Conservation (phyloP, 2,888 invertebrate genomes). For the Lacanobia wlatinum region DNA sequence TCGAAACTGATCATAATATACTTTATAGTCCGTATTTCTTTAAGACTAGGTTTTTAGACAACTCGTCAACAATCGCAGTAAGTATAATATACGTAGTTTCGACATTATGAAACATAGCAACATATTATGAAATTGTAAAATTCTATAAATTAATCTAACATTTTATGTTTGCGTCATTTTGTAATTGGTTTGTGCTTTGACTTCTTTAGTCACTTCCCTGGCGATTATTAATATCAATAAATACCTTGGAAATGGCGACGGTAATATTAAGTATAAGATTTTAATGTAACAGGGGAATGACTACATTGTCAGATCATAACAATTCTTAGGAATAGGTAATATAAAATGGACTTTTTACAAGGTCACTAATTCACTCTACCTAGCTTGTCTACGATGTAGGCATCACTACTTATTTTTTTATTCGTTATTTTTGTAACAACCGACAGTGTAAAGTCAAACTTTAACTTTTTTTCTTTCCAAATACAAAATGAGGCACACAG, state of each 20-base stretch:
- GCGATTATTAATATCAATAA: slow-evolving; percentile 11
- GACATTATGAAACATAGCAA: slow-evolving; percentile 72
- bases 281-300: slow-evolving; percentile 41
- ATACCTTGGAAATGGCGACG: slow-evolving; percentile 7
- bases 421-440: slow-evolving; percentile 22
- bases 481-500: slow-evolving; percentile 60
- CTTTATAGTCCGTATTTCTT: slow-evolving; percentile 71
- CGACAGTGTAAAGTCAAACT: slow-evolving; percentile 32
- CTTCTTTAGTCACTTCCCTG: slow-evolving; percentile 24
- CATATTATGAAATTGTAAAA: slow-evolving; percentile 71
- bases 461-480: slow-evolving; percentile 20
- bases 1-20: slow-evolving; percentile 62
- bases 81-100: slow-evolving; percentile 75
- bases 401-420: slow-evolving; percentile 22
- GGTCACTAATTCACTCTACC: slow-evolving; percentile 38
- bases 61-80: slow-evolving; percentile 78
- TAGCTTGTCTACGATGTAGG: slow-evolving; percentile 47
- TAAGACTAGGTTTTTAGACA: slow-evolving; percentile 78
- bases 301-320: slow-evolving; percentile 39
- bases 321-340: slow-evolving; percentile 32
- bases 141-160: slow-evolving; percentile 65
- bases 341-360: slow-evolving; percentile 49
- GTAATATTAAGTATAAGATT: slow-evolving; percentile 1
- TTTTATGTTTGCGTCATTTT: slow-evolving; percentile 62
- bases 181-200: slow-evolving; percentile 41